Evolutionary conservation across 2,113 vertebrate genomes (phyloP), one percentile per base, ranked within the genome.

Genomic region (Ailuropoda melanoleuca): DNA sequence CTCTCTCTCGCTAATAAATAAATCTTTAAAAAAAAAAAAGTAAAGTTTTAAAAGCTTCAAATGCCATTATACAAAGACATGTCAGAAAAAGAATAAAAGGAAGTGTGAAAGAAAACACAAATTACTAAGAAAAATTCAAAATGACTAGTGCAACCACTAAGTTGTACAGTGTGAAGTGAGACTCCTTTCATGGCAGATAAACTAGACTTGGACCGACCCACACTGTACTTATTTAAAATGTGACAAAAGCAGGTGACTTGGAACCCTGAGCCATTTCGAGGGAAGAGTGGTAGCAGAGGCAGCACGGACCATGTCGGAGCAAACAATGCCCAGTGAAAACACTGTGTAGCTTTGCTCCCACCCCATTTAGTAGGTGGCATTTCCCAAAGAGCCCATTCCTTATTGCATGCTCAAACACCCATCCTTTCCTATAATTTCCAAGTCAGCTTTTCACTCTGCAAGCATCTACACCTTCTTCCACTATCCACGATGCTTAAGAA

Each of bases 121-220:
- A 87, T 92, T 96, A 95, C 43, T 37, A 62, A 46, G 31, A 70
- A 77, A 94, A 72, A 70, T 39, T 78, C 50, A 70, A 95, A 95
- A 92, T 58, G 53, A 55, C 19, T 56, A 24, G 48, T 55, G 29
- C 15, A 78, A 77, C 26, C 74, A 87, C 34, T 66, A 31, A 85
- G 43, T 6, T 64, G 8, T 70, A 68, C 15, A 43, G n/a, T 90
- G 37, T 93, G 53, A 75, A 87, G 8, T 72, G 26, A 89, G 29
- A 92, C 6, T 90, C 31, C 90, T 90, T 72, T 34, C 74, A 78
- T 23, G 13, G 62, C 53, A 75, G 68, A 85, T 43, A 86, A 95
- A 85, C 62, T 48, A 68, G 24, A 95, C 13, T 93, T 72, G 23
- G 17, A n/a, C 24, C 12, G 50, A 43, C 64, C 74, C 12, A 88